Base-by-base conservation (phyloP, 1,140 invertebrate species). In the Ceratina australensis region DNA sequence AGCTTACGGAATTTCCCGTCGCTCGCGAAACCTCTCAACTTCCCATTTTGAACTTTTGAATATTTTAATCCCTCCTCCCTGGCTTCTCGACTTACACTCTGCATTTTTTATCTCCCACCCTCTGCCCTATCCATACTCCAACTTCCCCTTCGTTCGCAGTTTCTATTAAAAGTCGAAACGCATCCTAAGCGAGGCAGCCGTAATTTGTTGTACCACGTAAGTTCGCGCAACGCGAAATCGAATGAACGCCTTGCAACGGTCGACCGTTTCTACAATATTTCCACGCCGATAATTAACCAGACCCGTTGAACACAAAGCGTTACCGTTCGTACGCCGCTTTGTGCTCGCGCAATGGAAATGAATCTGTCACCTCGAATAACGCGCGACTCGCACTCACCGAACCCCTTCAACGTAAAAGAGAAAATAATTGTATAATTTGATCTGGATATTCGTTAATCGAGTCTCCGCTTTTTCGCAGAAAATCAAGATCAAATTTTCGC, bases 21-120 rank as follows among this genome's bases (percentile, higher is more conserved):
- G 33, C 33, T 42, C 28, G 2, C 33, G 1, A 18, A 71, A 71
- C 54, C 59, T 59, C 16, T n/a, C 12, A 13, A 71, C 54, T 47
- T 59, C 54, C 33, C 54, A 71, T 59, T 71, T 71, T 26, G 20
- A 59, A 60, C 28, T 59, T 71, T 16, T 71, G 68, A 71, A 71
- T 61, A 61, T 50, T 72, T 69, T 26, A 26, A 61, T 50, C 57
- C 18, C 18, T 42, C 10, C 13, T 2, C 22, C 4, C 33, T 3
- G 20, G 18, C 42, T 61, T 26, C 0, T 24, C 16, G 49, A 47
- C 49, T 26, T 15, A 10, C 42, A 15, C 42, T 1, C 13, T 52
- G 57, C 60, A 61, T 50, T 20, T 72, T 61, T 61, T 20, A 72
- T 42, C 33, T 42, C 33, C 33, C 33, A 10, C 7, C 33, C 33